Evolutionary conservation across 2,797 vertebrate species (phyloP).

Genomic region (Silurus aristotelis): DNA sequence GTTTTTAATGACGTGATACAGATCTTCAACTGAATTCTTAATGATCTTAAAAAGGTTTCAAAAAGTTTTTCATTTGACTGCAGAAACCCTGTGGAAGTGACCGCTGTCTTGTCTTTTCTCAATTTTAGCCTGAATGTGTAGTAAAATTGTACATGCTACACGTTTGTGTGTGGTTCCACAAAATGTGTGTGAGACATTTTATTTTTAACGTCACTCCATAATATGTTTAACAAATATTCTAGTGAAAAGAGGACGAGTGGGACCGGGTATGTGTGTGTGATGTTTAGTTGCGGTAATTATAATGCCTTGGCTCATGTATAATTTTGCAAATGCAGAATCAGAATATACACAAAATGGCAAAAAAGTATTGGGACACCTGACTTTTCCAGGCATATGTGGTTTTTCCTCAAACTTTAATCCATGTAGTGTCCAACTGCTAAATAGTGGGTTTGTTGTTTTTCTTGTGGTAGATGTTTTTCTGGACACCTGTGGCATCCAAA

Average conservation of each 20-base stretch:
- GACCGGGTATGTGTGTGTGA: slow-evolving; percentile 10
- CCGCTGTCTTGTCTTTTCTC: not conserved
- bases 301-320: slow-evolving; percentile 14
- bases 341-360: too few species aligned
- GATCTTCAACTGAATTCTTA: too few species aligned
- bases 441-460: not conserved
- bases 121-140: not conserved
- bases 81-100: not conserved
- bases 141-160: not conserved
- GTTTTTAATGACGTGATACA: too few species aligned
- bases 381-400: too few species aligned
- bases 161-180: not conserved
- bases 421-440: not conserved
- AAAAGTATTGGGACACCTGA: too few species aligned
- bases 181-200: not conserved
- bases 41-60: too few species aligned
- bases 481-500: too few species aligned
- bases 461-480: not conserved
- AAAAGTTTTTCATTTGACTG: too few species aligned
- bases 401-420: too few species aligned
- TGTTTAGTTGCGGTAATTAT: slow-evolving; percentile 40
- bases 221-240: not conserved
- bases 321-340: not conserved
- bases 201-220: not conserved
- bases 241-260: not conserved